Evolutionary conservation across 1,140 invertebrate species (phyloP).

Genomic region (Ctenoplectra terminalis): DNA sequence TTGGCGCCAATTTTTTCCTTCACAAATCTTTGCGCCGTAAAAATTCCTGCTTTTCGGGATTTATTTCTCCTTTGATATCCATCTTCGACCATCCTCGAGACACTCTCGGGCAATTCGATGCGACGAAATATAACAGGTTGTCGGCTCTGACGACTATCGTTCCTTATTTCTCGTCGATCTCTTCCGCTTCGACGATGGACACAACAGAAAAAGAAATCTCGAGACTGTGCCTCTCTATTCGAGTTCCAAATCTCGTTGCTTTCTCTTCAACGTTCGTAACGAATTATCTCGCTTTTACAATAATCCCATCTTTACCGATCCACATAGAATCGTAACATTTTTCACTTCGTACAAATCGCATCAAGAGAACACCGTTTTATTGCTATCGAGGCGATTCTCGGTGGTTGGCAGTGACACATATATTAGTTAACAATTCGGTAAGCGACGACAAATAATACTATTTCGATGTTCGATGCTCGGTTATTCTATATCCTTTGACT

Average conservation of each 20-base stretch:
- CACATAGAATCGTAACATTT: not conserved
- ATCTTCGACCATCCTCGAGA: not conserved
- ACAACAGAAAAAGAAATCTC: not conserved
- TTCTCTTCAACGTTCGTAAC: too few relatives aligned
- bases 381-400: not conserved
- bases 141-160: slow-evolving; percentile 67
- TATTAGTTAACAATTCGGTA: not conserved
- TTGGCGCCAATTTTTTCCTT: too few relatives aligned
- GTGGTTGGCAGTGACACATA: slow-evolving; percentile 32
- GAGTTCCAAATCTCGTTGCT: too few relatives aligned
- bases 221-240: not conserved
- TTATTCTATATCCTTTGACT: too few relatives aligned
- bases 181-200: slow-evolving; percentile 28
- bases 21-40: not conserved
- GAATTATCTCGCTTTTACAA: not conserved
- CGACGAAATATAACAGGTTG: slow-evolving; percentile 75
- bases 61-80: too few relatives aligned
- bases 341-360: not conserved
- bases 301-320: not conserved
- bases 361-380: not conserved
- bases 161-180: slow-evolving; percentile 47
- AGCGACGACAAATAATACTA: not conserved
- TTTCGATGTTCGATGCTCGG: not conserved
- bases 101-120: slow-evolving; percentile 29
- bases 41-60: not conserved